Conservation (phyloP, 1,140 invertebrate species). For the Hermatobates lingyangjiaoensis region DNA sequence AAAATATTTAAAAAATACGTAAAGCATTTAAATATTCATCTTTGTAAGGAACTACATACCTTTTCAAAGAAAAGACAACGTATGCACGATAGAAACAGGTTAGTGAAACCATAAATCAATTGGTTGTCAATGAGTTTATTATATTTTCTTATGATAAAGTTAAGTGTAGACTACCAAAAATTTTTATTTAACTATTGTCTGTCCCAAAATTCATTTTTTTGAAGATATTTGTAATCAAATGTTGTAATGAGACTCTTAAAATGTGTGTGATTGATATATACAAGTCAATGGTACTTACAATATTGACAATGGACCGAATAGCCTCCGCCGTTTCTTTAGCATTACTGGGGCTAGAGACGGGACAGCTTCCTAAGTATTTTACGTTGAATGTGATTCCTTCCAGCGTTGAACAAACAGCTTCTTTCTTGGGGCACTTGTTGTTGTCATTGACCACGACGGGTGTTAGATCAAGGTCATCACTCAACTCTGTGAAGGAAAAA, state of each 20-base stretch:
- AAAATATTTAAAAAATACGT: no score
- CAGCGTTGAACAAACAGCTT: no score
- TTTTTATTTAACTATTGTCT: not conserved
- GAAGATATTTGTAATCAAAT: no score
- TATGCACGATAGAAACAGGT: no score
- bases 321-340: conserved; percentile 9
- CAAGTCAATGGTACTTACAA: conserved; percentile 2
- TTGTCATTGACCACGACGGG: not conserved
- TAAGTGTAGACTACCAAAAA: not conserved
- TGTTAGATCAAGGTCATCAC: conserved; percentile 11
- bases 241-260: not conserved
- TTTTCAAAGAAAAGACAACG: no score
- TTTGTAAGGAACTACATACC: no score
- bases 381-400: conserved; percentile 12
- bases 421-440: no score
- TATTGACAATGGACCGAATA: conserved; percentile 7
- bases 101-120: no score
- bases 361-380: conserved; percentile 6
- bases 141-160: not conserved
- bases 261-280: not conserved
- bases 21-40: no score
- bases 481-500: no score
- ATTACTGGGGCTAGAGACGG: not conserved
- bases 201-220: not conserved
- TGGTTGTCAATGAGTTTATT: no score